Percentiles rank a stretch among this genome's conserved stretches.
Conservation (phyloP, 1,140 invertebrate genomes). For the Hesperophylax magnus region DNA sequence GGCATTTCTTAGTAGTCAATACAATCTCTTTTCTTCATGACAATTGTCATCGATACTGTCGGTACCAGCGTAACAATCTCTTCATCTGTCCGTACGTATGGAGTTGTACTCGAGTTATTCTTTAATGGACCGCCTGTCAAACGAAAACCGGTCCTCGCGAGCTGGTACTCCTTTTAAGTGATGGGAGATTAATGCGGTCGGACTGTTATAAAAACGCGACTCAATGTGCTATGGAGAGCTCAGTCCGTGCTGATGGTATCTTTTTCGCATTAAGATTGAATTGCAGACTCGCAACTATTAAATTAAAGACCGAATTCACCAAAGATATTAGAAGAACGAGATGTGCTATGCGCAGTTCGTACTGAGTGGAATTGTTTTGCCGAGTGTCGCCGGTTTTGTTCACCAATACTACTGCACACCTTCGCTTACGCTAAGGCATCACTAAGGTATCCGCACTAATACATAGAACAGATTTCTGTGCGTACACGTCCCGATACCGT, state of each 20-base stretch:
- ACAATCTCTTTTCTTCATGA: slow-evolving; percentile 18
- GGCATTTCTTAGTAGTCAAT: not conserved
- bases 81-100: slow-evolving; percentile 17
- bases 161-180: slow-evolving; percentile 12
- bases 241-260: slow-evolving; percentile 25
- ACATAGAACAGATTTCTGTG: too few relatives aligned
- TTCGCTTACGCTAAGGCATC: too few relatives aligned
- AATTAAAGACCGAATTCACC: not conserved
- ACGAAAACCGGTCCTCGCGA: slow-evolving; percentile 28
- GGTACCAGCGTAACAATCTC: slow-evolving; percentile 5
- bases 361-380: too few relatives aligned
- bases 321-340: too few relatives aligned
- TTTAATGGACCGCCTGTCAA: slow-evolving; percentile 28
- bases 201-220: slow-evolving; percentile 32
- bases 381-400: too few relatives aligned
- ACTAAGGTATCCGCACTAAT: too few relatives aligned
- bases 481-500: too few relatives aligned
- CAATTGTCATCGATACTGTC: slow-evolving; percentile 21
- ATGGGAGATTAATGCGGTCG: slow-evolving; percentile 28
- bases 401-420: too few relatives aligned
- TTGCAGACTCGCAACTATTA: slow-evolving; percentile 6
- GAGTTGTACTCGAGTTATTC: slow-evolving; percentile 13
- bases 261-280: slow-evolving; percentile 18
- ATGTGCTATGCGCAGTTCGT: too few relatives aligned
- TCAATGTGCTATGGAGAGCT: not conserved